Percentiles rank a stretch among this genome's conserved stretches.
These are phyloP conservation scores for Peromyscus nudipes DNA, from an alignment of 2,797 vertebrate genomes.

Conservation along the genomic window DNA sequence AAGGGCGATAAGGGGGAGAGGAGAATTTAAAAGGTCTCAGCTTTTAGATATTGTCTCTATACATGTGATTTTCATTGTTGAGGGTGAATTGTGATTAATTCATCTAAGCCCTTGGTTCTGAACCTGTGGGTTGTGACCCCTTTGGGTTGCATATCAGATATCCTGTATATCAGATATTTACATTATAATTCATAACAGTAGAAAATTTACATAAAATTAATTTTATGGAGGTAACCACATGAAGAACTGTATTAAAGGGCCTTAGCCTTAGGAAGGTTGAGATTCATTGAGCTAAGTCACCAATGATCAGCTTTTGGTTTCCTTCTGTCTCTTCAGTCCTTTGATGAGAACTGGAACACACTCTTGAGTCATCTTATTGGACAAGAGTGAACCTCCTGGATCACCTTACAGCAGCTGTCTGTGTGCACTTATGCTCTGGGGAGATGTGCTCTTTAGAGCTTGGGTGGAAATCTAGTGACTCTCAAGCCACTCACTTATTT, in stretches of 20 bases:
- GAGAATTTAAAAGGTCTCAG: rapidly evolving
- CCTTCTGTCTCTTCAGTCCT: neutral
- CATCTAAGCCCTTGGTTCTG: neutral
- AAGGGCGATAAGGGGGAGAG: neutral
- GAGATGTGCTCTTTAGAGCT: constrained; percentile 16
- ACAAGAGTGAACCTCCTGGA: neutral
- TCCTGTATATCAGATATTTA: neutral
- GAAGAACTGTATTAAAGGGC: neutral
- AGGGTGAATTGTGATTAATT: neutral
- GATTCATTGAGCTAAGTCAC: neutral
- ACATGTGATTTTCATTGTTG: neutral
- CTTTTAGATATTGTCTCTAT: neutral
- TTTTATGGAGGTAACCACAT: neutral
- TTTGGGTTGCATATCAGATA: neutral
- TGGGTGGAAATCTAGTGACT: neutral
- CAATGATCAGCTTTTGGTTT: neutral
- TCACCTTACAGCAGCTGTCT: constrained; percentile 7
- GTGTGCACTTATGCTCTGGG: neutral
- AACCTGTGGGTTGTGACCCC: too few species aligned
- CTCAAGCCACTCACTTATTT: neutral
- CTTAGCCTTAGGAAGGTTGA: neutral
- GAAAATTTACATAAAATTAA: too few species aligned
- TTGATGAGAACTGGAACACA: neutral
- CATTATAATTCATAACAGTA: neutral
- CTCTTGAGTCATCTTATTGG: neutral